phyloP scores from a whole-genome alignment of 1,140 invertebrate genomes.

The Eriocheir sinensis region DNA sequence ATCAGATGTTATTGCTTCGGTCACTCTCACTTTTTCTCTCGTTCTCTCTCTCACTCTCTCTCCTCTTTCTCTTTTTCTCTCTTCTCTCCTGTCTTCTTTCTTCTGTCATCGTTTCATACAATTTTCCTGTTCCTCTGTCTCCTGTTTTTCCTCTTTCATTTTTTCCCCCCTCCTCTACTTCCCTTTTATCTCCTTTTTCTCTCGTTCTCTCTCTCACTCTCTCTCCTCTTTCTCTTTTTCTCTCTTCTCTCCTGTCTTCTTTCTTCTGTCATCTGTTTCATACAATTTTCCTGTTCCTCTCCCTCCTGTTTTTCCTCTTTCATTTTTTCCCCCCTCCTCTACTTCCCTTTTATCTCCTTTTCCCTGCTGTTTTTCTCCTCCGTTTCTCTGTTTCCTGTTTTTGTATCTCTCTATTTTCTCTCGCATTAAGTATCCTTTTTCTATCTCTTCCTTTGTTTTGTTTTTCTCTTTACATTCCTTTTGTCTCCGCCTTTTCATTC shows the following conservation, averaged over 20 bases:
- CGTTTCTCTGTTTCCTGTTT: neutral
- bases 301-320: neutral
- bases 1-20: neutral
- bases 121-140: neutral
- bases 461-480: neutral
- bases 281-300: neutral
- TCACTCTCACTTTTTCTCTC: neutral
- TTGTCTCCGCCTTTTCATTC: neutral
- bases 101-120: neutral
- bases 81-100: too few species aligned
- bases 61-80: constrained; percentile 23
- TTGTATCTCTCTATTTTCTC: neutral
- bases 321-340: neutral
- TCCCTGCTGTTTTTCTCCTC: neutral
- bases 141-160: neutral
- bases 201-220: too few species aligned
- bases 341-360: neutral
- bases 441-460: neutral
- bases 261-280: neutral
- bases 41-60: neutral
- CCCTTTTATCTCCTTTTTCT: neutral
- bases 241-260: neutral
- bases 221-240: constrained; percentile 3
- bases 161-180: neutral
- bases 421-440: neutral